phyloP scores from a whole-genome alignment of 2,888 invertebrate genomes.

The Galerucella pusilla region DNA sequence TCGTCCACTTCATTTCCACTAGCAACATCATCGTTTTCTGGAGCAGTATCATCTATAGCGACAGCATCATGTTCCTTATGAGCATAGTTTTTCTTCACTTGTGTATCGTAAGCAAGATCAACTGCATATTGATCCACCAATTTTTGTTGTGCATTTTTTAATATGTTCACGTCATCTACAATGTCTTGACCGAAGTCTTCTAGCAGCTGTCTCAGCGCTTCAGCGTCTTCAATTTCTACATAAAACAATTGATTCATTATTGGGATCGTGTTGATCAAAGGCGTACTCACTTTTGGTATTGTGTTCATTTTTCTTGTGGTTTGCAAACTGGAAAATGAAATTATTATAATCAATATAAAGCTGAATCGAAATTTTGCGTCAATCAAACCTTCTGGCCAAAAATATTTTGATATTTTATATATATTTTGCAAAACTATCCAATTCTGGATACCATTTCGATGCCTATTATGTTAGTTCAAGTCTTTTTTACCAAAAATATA shows the following conservation, averaged over 20 bases:
- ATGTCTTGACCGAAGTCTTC: not conserved
- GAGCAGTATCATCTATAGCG: not conserved
- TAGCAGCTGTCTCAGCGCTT: not conserved
- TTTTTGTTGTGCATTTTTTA: not conserved
- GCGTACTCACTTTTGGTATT: too few relatives aligned
- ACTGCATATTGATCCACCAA: not conserved
- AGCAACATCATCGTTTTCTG: not conserved
- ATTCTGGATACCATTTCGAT: too few relatives aligned
- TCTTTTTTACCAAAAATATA: too few relatives aligned
- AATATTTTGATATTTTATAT: too few relatives aligned
- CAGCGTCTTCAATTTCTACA: not conserved
- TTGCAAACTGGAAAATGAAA: too few relatives aligned
- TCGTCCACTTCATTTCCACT: not conserved
- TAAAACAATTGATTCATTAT: not conserved
- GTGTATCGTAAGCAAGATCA: not conserved
- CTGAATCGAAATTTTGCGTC: too few relatives aligned
- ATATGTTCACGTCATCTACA: not conserved
- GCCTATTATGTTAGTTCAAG: too few relatives aligned
- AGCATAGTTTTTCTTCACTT: not conserved
- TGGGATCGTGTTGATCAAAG: too few relatives aligned
- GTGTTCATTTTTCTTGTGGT: too few relatives aligned
- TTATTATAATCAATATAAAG: too few relatives aligned
- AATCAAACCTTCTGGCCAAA: too few relatives aligned
- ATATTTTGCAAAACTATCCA: too few relatives aligned
- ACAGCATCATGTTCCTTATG: not conserved